These are phyloP conservation scores for Pseudococcus viburni DNA, from an alignment of 2,888 invertebrate genomes.

Conservation along the genomic window DNA sequence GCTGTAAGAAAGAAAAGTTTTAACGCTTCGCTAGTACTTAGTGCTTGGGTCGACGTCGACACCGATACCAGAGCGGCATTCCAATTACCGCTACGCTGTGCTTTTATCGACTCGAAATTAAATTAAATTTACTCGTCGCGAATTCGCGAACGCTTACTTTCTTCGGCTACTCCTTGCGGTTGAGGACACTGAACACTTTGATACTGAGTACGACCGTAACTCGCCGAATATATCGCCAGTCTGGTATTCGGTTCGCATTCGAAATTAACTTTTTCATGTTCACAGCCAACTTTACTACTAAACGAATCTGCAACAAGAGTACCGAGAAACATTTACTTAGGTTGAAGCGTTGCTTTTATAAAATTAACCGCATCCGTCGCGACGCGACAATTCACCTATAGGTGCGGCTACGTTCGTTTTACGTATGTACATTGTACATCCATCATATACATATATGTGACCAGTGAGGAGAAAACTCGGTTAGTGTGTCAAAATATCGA, in stretches of 20 bases:
- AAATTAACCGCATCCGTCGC: no score
- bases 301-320: conserved; percentile 83
- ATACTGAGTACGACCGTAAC: conserved; percentile 90
- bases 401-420: no score
- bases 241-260: conserved; percentile 89
- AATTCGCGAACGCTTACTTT: conserved; percentile 78
- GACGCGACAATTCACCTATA: no score
- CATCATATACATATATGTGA: no score
- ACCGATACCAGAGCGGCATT: not conserved
- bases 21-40: not conserved
- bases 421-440: no score
- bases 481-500: no score
- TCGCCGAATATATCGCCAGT: conserved; percentile 93
- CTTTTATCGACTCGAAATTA: not conserved
- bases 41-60: not conserved
- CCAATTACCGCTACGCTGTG: not conserved
- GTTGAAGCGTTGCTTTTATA: no score
- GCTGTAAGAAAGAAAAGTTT: conserved; percentile 75
- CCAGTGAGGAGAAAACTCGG: no score
- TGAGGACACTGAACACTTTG: conserved; percentile 90
- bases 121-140: not conserved
- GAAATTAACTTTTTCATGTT: conserved; percentile 89
- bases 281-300: conserved; percentile 93
- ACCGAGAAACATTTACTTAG: not conserved
- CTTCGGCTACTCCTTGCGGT: conserved; percentile 87